Base-by-base conservation (phyloP, 53 echinoderm and acorn worm species). In the Astropecten irregularis region DNA sequence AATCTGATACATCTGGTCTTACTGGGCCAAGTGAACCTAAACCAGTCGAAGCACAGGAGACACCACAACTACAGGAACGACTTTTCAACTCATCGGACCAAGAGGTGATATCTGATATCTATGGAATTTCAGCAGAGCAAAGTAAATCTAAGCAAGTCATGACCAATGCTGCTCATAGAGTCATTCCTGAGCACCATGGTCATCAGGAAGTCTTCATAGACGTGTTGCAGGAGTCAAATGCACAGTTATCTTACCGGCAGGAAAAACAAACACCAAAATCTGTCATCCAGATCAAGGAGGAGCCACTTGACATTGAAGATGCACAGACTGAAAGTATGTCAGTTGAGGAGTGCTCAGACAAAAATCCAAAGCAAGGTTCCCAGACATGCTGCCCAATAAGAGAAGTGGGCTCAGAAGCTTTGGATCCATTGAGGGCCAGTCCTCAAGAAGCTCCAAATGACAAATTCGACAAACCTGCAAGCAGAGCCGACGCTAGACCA, bases 241-340 rank as follows among this genome's bases (percentile, higher is more conserved):
- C 32, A 3, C 18, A 71, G n/a, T n/a, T n/a, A n/a, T n/a, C n/a
- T n/a, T n/a, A n/a, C n/a, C n/a, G n/a, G n/a, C n/a, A n/a, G n/a
- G n/a, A n/a, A n/a, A n/a, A n/a, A n/a, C n/a, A n/a, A n/a, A n/a
- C n/a, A n/a, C n/a, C n/a, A n/a, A n/a, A n/a, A n/a, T n/a, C n/a
- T n/a, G n/a, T n/a, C n/a, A n/a, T n/a, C n/a, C n/a, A n/a, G n/a
- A 26, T 79, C 0, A 79, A 62, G 32, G 61, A 47, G 32, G 79
- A 79, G 29, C 60, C 62, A 39, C 8, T 79, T 62, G 48, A 61
- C 8, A 10, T 76, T 44, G 61, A 47, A 32, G 60, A 79, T 29
- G 10, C 39, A 18, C 39, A 76, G 9, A 6, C 16, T 38, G 4
- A 19, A 37, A 53, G 50, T 10, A 57, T 13, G n/a, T 10, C 37